Conservation (phyloP, 2,888 invertebrate species). For the Sinohyriopsis cumingii region DNA sequence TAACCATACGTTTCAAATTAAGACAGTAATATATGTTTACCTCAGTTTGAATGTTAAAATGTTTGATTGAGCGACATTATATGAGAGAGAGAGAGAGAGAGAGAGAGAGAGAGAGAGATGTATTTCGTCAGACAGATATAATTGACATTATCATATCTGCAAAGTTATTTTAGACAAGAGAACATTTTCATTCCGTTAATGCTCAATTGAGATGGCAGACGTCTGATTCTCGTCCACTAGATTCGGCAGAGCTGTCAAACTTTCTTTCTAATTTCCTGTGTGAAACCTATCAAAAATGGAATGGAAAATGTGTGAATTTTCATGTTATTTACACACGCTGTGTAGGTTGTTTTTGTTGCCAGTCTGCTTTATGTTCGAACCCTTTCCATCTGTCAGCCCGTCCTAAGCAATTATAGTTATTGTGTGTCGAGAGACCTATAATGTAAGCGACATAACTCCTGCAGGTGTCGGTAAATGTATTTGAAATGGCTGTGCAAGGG, state of each 20-base stretch:
- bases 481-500: too few relatives aligned
- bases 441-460: too few relatives aligned
- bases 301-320: background rate
- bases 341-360: conserved; percentile 1
- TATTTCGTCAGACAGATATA: too few relatives aligned
- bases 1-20: too few relatives aligned
- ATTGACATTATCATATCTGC: too few relatives aligned
- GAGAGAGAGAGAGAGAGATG: background rate
- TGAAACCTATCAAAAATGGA: background rate
- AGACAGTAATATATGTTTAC: background rate
- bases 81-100: conserved; percentile 4
- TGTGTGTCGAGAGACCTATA: too few relatives aligned
- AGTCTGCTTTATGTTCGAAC: background rate
- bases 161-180: background rate
- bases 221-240: background rate
- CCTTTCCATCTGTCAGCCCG: background rate
- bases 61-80: too few relatives aligned
- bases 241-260: background rate
- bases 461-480: too few relatives aligned
- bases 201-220: background rate
- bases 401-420: too few relatives aligned
- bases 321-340: background rate
- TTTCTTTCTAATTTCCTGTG: conserved; percentile 1
- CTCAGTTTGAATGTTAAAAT: too few relatives aligned
- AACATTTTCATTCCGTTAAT: background rate